Evolutionary conservation across 1,140 invertebrate genomes (phyloP), one percentile per base, ranked within the genome.

Genomic region (Druon quercuslanigerum): DNA sequence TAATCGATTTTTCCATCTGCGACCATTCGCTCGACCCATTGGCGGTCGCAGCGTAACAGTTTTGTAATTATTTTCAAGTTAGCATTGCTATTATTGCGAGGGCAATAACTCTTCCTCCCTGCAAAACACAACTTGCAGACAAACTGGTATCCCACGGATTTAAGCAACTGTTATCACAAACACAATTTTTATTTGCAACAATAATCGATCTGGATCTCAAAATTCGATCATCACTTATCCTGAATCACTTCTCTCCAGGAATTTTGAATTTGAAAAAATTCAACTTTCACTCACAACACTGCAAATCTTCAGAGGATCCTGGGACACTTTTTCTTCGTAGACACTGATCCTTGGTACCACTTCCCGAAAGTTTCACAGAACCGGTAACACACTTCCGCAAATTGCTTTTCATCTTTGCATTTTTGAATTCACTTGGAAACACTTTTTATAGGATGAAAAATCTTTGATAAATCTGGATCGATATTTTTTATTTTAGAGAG

Each of bases 1-100:
- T 66, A 40, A 66, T 66, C 40, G 60, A 66, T 66, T 66, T 66
- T 66, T 66, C 13, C 60, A 40, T 66, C 60, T 66, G 60, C 60
- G 60, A 14, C 40, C 57, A 40, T 66, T 66, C 57, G 19, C 57
- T 66, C 57, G 20, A 66, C 25, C 60, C 60, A 66, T 66, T 66
- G 60, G 60, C 60, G 60, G 60, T 66, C 25, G 16, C 25, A 46
- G 33, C 60, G 13, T 40, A n/a, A 46, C 60, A 7, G 25, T 66
- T 66, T 66, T 2, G 57, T 33, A 16, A 66, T 66, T 66, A 40
- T 66, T 66, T 40, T 40, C 3, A n/a, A 66, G 13, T 66, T 66
- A 66, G 33, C 33, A 60, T 66, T 66, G n/a, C 14, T 66, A 7
- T 16, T n/a, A 17, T 6, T 9, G n/a, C 52, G 52, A 54, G 5